These are phyloP conservation scores for Rhodeus uyekii DNA, from an alignment of 2,797 vertebrate genomes.

Conservation along the genomic window DNA sequence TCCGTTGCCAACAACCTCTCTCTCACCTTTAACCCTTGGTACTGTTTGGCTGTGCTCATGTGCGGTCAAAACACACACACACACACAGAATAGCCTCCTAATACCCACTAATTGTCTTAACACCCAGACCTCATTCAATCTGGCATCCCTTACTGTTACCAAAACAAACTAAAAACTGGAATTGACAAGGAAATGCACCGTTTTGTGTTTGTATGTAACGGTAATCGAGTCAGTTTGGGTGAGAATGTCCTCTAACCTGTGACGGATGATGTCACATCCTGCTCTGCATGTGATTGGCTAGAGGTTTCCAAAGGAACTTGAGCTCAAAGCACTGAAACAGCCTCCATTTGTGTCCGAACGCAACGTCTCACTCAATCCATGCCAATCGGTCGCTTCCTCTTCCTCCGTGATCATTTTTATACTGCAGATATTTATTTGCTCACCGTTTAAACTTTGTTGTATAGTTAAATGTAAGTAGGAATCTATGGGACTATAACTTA, in stretches of 20 bases:
- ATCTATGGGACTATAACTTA: conserved; percentile 96
- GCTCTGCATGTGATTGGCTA: conserved; percentile 29
- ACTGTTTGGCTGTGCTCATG: conserved; percentile 39
- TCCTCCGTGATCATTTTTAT: conserved; percentile 74
- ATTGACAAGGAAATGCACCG: not conserved
- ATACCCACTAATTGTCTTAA: conserved; percentile 27
- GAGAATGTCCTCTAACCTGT: not conserved
- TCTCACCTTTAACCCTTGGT: conserved; percentile 11
- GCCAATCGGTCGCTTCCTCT: conserved; percentile 44
- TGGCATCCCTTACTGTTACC: not conserved
- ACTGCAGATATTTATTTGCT: conserved; percentile 80
- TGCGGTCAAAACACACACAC: not conserved
- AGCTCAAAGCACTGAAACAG: conserved; percentile 12
- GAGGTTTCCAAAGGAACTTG: not conserved
- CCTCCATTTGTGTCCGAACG: conserved; percentile 1
- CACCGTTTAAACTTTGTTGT: conserved; percentile 78
- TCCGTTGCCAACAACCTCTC: conserved; percentile 8
- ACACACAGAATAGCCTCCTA: not conserved
- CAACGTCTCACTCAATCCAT: not conserved
- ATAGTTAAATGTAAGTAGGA: conserved; percentile 83
- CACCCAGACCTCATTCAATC: not conserved
- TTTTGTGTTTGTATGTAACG: not conserved
- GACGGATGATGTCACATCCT: conserved; percentile 20
- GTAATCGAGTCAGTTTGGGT: not conserved
- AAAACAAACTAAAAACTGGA: conserved; percentile 4